phyloP scores from a whole-genome alignment of 2,888 invertebrate genomes.

The Liopterus haemorrhoidalis region DNA sequence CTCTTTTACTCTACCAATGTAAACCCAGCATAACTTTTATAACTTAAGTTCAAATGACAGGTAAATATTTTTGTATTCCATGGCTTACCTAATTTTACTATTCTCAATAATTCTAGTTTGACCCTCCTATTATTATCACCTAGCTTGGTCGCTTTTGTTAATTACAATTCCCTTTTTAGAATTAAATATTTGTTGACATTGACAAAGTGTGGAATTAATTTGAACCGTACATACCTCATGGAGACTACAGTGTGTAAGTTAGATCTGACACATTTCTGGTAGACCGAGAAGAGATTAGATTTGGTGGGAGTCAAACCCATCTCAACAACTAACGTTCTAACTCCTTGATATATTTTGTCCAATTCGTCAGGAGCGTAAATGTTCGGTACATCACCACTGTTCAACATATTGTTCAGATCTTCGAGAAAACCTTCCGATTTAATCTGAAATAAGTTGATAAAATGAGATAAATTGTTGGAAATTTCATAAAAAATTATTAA shows the following conservation, averaged over 20 bases:
- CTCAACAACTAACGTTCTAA: slow-evolving; percentile 71
- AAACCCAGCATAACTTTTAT: too few relatives aligned
- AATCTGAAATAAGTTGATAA: slow-evolving; percentile 65
- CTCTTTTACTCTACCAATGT: too few relatives aligned
- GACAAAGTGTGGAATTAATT: too few relatives aligned
- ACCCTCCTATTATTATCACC: too few relatives aligned
- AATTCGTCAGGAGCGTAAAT: slow-evolving; percentile 78
- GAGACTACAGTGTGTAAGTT: slow-evolving; percentile 77
- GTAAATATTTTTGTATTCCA: too few relatives aligned
- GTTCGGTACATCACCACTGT: slow-evolving; percentile 86
- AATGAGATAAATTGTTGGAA: not conserved
- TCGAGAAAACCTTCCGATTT: slow-evolving; percentile 83
- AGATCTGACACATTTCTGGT: slow-evolving; percentile 69
- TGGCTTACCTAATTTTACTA: too few relatives aligned
- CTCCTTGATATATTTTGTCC: slow-evolving; percentile 65
- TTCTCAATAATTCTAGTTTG: too few relatives aligned
- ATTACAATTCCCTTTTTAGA: too few relatives aligned
- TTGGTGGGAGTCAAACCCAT: slow-evolving; percentile 70
- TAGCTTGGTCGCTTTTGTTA: too few relatives aligned
- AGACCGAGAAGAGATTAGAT: slow-evolving; percentile 78
- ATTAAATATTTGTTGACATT: too few relatives aligned
- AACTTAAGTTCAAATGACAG: too few relatives aligned
- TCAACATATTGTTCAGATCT: slow-evolving; percentile 81
- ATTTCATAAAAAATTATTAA: not conserved
- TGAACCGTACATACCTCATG: slow-evolving; percentile 52